Evolutionary conservation across 2,797 vertebrate genomes (phyloP), one percentile per base, ranked within the genome.

Genomic region (Hybognathus amarus): DNA sequence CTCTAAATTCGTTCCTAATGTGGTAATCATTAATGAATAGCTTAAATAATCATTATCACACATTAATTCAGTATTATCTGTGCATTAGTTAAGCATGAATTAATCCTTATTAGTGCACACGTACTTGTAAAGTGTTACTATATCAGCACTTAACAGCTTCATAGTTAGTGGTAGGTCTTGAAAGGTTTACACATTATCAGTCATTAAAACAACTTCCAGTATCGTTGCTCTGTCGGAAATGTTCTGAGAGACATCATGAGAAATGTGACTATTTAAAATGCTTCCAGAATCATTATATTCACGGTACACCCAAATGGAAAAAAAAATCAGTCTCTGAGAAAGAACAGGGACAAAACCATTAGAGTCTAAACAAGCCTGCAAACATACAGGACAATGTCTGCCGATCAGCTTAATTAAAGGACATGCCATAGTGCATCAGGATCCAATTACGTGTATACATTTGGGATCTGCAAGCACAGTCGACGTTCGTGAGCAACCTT

Each of bases 391-490:
- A 50, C 75, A 87, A 20, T 47, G 52, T 85, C 87, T 88, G 66
- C 50, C 42, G 17, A 87, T 82, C 79, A 85, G 79, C 78, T 83
- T 88, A 82, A 86, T 89, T 87, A 87, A 69, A 88, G 50, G 83
- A 82, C 67, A 77, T 79, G 64, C 64, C 78, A 86, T 75, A 79
- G 42, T 42, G 82, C 86, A 86, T 88, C 61, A 74, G 87, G 87
- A 87, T 87, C 77, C 79, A 86, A 80, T 87, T 84, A 87, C 79
- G 83, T 81, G 83, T 85, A 83, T 83, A 87, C 80, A 86, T 88
- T 82, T 86, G 84, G 66, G 67, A 56, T 85, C 64, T 73, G 82
- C 54, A 59, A 83, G 83, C 68, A 54, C 59, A 24, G 38, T 56
- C 81, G 71, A 30, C 81, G 47, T 50, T 73, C 50, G 36, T 77